Percentiles rank a stretch among this genome's conserved stretches.
phyloP scores from a whole-genome alignment of 2,113 vertebrate species.

The Oceanites oceanicus region DNA sequence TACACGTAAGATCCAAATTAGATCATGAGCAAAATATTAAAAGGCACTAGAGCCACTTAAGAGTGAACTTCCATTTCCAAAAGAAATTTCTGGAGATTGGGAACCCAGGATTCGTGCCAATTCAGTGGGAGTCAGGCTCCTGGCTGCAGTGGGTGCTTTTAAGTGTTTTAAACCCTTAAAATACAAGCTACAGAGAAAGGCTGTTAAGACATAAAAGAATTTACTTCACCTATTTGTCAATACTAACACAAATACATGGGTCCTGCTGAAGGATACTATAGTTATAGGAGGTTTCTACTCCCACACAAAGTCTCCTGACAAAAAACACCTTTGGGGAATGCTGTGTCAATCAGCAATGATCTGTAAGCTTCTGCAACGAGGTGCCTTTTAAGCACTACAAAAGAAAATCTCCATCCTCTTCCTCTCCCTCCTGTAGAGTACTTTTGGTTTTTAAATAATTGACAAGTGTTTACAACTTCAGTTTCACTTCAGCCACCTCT shows the following conservation, averaged over 20 bases:
- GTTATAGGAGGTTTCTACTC: not conserved
- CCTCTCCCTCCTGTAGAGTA: not conserved
- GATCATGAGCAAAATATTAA: slow-evolving; percentile 32
- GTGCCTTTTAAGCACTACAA: not conserved
- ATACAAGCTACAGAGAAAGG: not conserved
- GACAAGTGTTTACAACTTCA: not conserved
- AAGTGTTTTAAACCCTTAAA: not conserved
- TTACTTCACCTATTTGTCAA: not conserved
- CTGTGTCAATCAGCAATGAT: not conserved
- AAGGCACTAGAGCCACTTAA: not conserved
- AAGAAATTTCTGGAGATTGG: not conserved
- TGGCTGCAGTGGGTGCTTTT: not conserved
- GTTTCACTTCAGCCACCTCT: not conserved
- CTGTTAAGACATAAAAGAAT: not conserved
- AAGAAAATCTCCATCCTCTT: not conserved
- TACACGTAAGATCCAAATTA: slow-evolving; percentile 33
- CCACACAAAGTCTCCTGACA: not conserved
- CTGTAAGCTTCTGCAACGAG: not conserved
- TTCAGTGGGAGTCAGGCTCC: not conserved
- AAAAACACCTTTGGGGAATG: not conserved
- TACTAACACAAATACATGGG: not conserved
- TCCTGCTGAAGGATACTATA: not conserved
- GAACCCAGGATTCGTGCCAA: not conserved
- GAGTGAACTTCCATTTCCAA: not conserved
- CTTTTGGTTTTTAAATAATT: not conserved